Conservation (phyloP, 2,888 invertebrate genomes). For the Mycalesis mineus region DNA sequence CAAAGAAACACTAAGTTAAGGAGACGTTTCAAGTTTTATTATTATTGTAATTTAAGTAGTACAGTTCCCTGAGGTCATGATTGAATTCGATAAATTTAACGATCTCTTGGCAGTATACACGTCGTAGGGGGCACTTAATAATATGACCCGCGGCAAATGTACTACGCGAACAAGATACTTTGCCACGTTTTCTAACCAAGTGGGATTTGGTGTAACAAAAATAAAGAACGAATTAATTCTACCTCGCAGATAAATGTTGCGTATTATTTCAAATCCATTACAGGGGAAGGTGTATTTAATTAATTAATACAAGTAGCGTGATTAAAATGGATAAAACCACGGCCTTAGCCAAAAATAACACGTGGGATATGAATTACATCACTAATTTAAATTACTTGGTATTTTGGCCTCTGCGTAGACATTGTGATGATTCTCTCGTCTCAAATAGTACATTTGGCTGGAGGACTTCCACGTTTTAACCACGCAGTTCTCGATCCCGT, state of each 20-base stretch:
- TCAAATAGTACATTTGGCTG: too few species aligned
- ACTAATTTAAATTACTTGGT: too few species aligned
- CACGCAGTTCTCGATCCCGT: too few species aligned
- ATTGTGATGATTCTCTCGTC: too few species aligned
- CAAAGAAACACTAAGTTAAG: background rate
- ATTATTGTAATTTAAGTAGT: background rate
- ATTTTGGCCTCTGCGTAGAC: too few species aligned
- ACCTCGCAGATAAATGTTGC: background rate
- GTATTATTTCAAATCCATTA: background rate
- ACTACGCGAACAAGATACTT: conserved; percentile 20
- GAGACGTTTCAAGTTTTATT: background rate
- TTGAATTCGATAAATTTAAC: conserved; percentile 35
- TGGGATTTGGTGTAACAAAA: background rate
- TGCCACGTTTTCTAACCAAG: background rate
- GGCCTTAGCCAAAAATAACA: too few species aligned
- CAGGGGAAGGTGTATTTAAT: background rate
- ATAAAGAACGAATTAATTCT: background rate
- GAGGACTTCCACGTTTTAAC: too few species aligned
- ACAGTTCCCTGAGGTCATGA: conserved; percentile 18
- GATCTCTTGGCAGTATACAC: conserved; percentile 29
- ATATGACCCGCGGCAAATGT: conserved; percentile 24
- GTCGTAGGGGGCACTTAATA: conserved; percentile 30
- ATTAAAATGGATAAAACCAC: too few species aligned
- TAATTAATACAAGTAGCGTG: too few species aligned
- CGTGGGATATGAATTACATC: too few species aligned